Base-by-base conservation (phyloP, 2,797 vertebrate genomes). In the Pantherophis vulpinus region DNA sequence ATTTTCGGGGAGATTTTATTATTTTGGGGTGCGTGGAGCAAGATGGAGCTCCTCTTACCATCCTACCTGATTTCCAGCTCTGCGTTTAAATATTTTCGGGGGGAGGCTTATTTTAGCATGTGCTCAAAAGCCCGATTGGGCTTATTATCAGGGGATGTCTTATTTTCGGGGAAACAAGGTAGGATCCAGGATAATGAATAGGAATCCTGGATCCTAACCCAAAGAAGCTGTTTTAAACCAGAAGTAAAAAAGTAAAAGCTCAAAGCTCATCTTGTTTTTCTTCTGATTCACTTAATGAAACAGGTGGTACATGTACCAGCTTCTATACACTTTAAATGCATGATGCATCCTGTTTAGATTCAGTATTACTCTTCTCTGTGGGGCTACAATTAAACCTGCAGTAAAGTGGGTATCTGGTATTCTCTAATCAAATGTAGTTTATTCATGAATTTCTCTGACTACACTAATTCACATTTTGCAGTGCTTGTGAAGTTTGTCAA, bases 401-500 rank as follows among this genome's bases (percentile, higher is more conserved):
- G 32, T 74, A 79, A 92, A 92, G 87, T 59, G 20, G 20, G 20
- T 59, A 83, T 12, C 56, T 55, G 29, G 23, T 55, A 55, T 89
- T 89, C 56, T 92, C 29, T 61, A 61, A 92, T 61, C 56, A 92
- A 90, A 61, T 92, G 47, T 63, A 58, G 42, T 61, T 60, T 60
- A 86, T 83, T 59, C 70, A 55, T 92, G 88, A 23, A 42, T 37
- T 86, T 86, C 70, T 89, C 29, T 89, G 88, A 16, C 79, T 90
- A 27, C 20, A 16, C 55, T 37, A 90, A 90, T 89, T 83, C 88
- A 90, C 54, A 92, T 63, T 20, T 63, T 89, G 70, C 70, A 89
- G 60, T 55, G 92, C 70, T 89, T 83, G 42, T 79, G 42, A 92
- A 89, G 56, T 83, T 83, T 89, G 92, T 89, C 87, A 92, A 92